Percentiles rank a stretch among this genome's conserved stretches.
Evolutionary conservation across 2,113 vertebrate species (phyloP).

Genomic region (Pituophis catenifer): DNA sequence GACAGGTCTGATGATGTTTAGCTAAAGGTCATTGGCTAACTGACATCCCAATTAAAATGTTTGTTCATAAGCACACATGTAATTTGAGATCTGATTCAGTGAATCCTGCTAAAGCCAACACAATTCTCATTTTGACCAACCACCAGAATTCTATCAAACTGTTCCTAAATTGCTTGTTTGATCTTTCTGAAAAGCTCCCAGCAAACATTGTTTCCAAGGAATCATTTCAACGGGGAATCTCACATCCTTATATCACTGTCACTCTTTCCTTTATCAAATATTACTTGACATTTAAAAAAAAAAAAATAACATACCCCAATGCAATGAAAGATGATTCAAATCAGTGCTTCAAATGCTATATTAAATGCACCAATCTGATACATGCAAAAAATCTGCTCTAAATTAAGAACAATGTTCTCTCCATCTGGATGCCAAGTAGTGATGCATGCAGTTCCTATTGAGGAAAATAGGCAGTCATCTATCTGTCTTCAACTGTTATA

Average conservation of each 20-base stretch:
- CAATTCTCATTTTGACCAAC: neutral
- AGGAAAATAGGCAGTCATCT: neutral
- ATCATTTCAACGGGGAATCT: neutral
- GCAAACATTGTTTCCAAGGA: constrained; percentile 4
- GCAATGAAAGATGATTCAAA: neutral
- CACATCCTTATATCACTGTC: neutral
- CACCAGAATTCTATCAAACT: neutral
- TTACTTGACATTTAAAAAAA: neutral
- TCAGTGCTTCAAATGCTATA: neutral
- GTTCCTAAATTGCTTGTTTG: neutral
- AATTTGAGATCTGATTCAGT: neutral
- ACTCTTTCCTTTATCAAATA: neutral
- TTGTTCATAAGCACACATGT: neutral
- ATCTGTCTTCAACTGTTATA: neutral
- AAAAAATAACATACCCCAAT: neutral
- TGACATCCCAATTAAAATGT: constrained; percentile 7
- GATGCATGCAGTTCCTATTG: neutral
- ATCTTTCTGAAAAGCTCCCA: neutral
- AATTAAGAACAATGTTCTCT: neutral
- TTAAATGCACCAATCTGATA: neutral
- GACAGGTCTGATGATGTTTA: neutral
- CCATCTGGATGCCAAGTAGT: neutral
- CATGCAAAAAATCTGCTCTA: neutral
- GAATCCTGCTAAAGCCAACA: neutral
- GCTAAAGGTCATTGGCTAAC: constrained; percentile 1